Evolutionary conservation across 2,888 invertebrate genomes (phyloP).

Genomic region (Diachrysia chrysitis): DNA sequence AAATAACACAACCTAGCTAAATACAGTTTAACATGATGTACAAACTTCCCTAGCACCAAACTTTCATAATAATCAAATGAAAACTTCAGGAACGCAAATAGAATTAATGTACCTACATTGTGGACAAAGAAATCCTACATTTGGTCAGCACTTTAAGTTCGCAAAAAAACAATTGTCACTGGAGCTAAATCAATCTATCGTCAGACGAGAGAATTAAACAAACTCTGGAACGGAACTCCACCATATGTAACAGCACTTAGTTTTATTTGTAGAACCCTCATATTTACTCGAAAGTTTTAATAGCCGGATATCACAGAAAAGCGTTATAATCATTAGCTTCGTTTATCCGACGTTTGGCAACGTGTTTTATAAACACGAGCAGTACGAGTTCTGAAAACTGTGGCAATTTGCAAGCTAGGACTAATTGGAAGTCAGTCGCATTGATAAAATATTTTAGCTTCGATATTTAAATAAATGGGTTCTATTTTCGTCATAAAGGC

Average conservation of each 20-base stretch:
- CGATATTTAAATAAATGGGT: too few relatives aligned
- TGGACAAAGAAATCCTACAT: neutral
- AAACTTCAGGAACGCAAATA: neutral
- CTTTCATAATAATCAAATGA: neutral
- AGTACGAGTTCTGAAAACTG: too few relatives aligned
- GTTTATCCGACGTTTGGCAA: slow-evolving; percentile 14
- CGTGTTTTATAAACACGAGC: slow-evolving; percentile 35
- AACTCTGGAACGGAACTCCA: slow-evolving; percentile 11
- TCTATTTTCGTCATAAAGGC: too few relatives aligned
- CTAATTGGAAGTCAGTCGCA: neutral
- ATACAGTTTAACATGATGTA: neutral
- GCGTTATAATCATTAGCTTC: slow-evolving; percentile 39
- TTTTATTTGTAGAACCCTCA: slow-evolving; percentile 30
- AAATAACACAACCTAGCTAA: too few relatives aligned
- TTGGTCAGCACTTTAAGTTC: neutral
- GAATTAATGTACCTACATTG: neutral
- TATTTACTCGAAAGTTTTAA: slow-evolving; percentile 20
- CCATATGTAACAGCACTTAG: slow-evolving; percentile 19
- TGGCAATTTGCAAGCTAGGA: neutral
- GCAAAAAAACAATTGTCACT: neutral
- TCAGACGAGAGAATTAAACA: slow-evolving; percentile 16
- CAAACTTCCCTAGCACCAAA: neutral
- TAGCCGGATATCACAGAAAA: slow-evolving; percentile 37
- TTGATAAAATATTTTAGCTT: neutral
- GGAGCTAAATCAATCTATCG: neutral